Conservation (phyloP, 2,888 invertebrate genomes). For the Xanthorhoe spadicearia region DNA sequence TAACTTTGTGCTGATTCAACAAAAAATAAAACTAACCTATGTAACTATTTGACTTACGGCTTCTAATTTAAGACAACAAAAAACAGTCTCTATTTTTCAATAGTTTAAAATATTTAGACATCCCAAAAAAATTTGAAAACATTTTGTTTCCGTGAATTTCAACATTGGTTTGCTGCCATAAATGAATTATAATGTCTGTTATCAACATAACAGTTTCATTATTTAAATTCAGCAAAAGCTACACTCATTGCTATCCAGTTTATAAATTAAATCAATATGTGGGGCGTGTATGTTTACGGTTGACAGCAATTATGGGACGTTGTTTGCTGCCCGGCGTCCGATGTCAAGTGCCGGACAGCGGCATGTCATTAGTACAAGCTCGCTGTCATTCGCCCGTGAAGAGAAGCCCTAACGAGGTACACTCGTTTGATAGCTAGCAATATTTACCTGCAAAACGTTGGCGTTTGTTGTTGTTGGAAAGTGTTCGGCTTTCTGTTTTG, state of each 20-base stretch:
- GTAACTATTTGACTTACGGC: no score
- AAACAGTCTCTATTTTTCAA: no score
- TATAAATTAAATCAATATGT: slow-evolving; percentile 40
- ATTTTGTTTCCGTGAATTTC: no score
- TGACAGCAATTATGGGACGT: slow-evolving; percentile 58
- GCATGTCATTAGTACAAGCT: slow-evolving; percentile 46
- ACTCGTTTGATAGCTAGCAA: not conserved
- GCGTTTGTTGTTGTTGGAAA: slow-evolving; percentile 1
- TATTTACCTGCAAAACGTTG: not conserved
- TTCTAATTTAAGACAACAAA: no score
- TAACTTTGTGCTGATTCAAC: no score
- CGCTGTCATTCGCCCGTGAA: slow-evolving; percentile 40
- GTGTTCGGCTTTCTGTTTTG: not conserved
- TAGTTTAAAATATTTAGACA: no score
- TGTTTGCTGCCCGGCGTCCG: slow-evolving; percentile 56
- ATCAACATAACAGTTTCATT: not conserved
- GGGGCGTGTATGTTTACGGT: slow-evolving; percentile 45
- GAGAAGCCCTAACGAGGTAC: slow-evolving; percentile 35
- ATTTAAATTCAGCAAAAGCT: not conserved
- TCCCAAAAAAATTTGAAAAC: no score
- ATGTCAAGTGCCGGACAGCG: slow-evolving; percentile 62
- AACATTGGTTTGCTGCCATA: no score
- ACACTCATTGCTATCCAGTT: slow-evolving; percentile 8
- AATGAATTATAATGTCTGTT: not conserved
- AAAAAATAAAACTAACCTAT: not conserved